These are phyloP conservation scores for Rhinopomastus cyanomelas DNA, from an alignment of 2,113 vertebrate genomes.

Conservation along the genomic window DNA sequence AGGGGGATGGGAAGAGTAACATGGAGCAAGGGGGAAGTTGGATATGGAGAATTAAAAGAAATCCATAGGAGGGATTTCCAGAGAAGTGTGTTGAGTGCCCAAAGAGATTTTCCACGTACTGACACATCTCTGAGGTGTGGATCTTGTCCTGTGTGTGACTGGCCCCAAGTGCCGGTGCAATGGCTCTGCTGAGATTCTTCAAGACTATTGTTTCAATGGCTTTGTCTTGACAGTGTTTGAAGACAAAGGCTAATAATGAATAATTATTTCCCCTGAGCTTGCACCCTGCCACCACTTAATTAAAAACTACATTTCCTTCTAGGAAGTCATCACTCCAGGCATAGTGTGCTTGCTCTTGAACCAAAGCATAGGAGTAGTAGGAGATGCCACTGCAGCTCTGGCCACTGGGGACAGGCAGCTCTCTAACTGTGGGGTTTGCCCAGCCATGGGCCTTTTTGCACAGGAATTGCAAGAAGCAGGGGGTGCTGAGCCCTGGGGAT, in stretches of 20 bases:
- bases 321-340: background rate
- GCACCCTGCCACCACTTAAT: background rate
- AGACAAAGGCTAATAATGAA: background rate
- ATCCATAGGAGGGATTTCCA: background rate
- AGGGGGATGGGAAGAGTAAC: too few species aligned
- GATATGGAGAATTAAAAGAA: background rate
- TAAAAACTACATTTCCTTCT: background rate
- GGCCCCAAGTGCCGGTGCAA: background rate
- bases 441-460: background rate
- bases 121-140: background rate
- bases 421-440: too few species aligned
- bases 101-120: background rate
- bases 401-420: too few species aligned
- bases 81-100: background rate
- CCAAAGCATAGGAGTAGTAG: background rate
- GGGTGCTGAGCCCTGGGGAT: fast-evolving
- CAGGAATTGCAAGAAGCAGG: background rate
- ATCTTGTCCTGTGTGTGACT: background rate
- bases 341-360: background rate
- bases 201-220: background rate
- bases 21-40: background rate
- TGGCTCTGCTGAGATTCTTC: background rate
- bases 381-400: background rate
- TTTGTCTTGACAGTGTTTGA: background rate
- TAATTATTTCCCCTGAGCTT: background rate